Base-by-base conservation (phyloP, 2,797 vertebrate genomes). In the Enteromius unitaeniatus region DNA sequence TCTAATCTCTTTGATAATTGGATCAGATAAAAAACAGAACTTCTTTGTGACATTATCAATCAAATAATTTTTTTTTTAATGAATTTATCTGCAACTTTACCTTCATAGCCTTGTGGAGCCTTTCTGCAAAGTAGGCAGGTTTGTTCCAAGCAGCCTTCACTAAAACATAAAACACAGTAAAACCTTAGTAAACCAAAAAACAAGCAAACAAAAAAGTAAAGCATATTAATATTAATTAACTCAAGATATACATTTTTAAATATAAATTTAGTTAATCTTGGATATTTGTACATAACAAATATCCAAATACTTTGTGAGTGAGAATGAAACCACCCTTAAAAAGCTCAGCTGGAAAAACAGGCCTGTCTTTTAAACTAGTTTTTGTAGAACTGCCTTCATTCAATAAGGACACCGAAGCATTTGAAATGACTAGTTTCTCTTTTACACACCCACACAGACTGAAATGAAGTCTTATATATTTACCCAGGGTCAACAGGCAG, bases 41-140 rank as follows among this genome's bases (percentile, higher is more conserved):
- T 2, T 73, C 10, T 26, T 15, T 40, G 37, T 31, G 45, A 73
- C 69, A 49, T 23, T 37, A 62, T 28, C 0, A 3, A 47, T 77
- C 4, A 34, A 79, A n/a, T 6, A 1, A 3, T 3, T 37, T 37
- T 37, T 42, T 6, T 37, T 37, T 40, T 40, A 2, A 72, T n/a
- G 19, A 42, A 42, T 42, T 69, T 19, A 8, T 70, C 84, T 34
- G 6, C 26, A 62, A 10, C n/a, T n/a, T 84, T 93, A 98, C 97
- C 96, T 97, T 94, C 96, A 98, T 97, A 0, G 97, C 95, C 65
- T 84, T 34, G 58, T 97, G 86, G 17, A 99, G 95, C 68, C 95
- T 98, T 93, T 99, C 97, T 67, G 97, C 96, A 79, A 98, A 99
- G 94, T 95, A 97, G 74, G 95, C 93, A 0, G 97, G 92, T 60